These are phyloP conservation scores for Rhizomys pruinosus DNA, from an alignment of 2,113 vertebrate genomes.

Conservation along the genomic window DNA sequence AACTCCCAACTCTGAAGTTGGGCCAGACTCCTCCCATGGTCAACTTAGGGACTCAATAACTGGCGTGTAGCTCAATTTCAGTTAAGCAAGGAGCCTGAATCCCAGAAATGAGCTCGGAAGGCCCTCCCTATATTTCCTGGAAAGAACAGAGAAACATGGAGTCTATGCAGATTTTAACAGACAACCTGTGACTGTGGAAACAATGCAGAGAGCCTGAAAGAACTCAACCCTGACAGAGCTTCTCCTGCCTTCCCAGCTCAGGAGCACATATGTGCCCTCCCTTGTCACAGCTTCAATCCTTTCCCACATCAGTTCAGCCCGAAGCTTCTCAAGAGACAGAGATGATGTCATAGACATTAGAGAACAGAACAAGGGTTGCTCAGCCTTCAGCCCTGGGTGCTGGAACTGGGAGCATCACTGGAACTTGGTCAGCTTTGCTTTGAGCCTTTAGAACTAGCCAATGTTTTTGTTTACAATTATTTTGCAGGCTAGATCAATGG, in stretches of 20 bases:
- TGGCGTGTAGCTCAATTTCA: background rate
- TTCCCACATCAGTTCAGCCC: background rate
- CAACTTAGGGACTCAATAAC: background rate
- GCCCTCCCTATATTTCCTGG: background rate
- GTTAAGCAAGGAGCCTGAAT: background rate
- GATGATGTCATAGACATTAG: background rate
- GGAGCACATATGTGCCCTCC: background rate
- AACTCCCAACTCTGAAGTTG: background rate
- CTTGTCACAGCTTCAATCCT: background rate
- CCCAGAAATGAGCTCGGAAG: conserved; percentile 2
- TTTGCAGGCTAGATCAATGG: no score
- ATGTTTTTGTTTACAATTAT: no score
- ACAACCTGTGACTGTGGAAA: background rate
- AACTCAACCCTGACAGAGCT: background rate
- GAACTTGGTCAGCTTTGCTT: background rate
- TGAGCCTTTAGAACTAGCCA: background rate
- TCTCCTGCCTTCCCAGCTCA: background rate
- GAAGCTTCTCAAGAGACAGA: background rate
- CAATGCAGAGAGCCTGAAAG: background rate
- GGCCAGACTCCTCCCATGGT: background rate
- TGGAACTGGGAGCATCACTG: background rate
- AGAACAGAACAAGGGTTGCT: background rate
- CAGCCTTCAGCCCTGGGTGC: background rate
- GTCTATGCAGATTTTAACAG: background rate
- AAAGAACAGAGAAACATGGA: conserved; percentile 16